Base-by-base conservation (phyloP, 2,113 vertebrate genomes). In the Sminthopsis crassicaudata region DNA sequence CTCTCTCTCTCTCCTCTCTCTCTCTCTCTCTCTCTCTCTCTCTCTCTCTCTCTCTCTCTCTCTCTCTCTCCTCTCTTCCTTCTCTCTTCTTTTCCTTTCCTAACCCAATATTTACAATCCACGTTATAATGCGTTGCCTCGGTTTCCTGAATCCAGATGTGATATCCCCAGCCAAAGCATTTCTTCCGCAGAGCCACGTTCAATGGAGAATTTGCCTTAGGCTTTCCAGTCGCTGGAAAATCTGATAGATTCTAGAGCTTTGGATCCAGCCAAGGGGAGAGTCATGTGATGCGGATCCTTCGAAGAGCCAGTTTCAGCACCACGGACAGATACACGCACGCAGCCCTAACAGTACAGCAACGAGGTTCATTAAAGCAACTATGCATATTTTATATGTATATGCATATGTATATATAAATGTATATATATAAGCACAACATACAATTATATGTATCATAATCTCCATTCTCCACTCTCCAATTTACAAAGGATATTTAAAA, bases 211-310 rank as follows among this genome's bases (percentile, higher is more conserved):
- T 89, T 67, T 23, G 53, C 53, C 42, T n/a, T 93, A 95, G 95
- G 96, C 95, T 97, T 53, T 92, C 93, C 94, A 22, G 60, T 95
- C 57, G 90, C 14, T 26, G 92, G 92, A 90, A 94, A 54, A 92
- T 91, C 91, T 42, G 96, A 93, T 91, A 60, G 90, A 46, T 93
- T 10, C 60, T 92, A 10, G 53, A 94, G 88, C 93, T 93, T 92
- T 25, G 93, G 94, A 50, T 92, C 93, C 89, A 92, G 95, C 93
- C 24, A 52, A 95, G 96, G 97, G 93, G 97, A 96, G 97, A 98
- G 98, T 99, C 99, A 99, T 97, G 98, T 99, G 99, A 99, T 97
- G 98, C 97, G 25, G 93, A 76, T 97, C 98, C 98, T 98, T 98
- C 97, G 97, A 97, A 98, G 98, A 98, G 97, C 98, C 98, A 91